These are phyloP conservation scores for Pterocles burchelli DNA, from an alignment of 2,113 vertebrate genomes.

Conservation along the genomic window DNA sequence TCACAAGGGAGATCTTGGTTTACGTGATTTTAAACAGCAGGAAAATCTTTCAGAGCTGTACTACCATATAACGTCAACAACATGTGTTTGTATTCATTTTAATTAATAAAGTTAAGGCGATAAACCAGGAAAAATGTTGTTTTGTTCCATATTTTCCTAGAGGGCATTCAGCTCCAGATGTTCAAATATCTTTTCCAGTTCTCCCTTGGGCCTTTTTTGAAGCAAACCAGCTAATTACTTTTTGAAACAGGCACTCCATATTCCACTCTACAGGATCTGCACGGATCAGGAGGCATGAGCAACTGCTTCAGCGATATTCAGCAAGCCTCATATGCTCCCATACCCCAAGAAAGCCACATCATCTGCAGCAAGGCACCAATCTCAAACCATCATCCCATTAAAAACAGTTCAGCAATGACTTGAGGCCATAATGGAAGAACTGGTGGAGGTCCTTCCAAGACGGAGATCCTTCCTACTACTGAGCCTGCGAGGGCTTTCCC, in stretches of 20 bases:
- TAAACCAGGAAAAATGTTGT: background rate
- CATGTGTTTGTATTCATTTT: background rate
- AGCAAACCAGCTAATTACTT: background rate
- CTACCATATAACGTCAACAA: background rate
- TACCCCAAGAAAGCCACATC: background rate
- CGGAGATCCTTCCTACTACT: background rate
- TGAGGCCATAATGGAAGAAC: background rate
- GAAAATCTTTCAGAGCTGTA: background rate
- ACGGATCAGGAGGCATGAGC: background rate
- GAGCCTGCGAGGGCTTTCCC: background rate
- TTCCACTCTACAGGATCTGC: background rate
- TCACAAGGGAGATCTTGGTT: background rate
- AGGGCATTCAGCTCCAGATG: background rate
- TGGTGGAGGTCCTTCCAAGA: background rate
- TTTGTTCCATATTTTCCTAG: background rate
- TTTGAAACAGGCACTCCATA: background rate
- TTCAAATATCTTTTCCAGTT: background rate
- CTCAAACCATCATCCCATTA: background rate
- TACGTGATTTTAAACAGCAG: background rate
- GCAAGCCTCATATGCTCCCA: background rate
- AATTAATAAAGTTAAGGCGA: background rate
- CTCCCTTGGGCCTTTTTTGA: background rate
- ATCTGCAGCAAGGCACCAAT: background rate
- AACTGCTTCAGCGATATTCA: background rate
- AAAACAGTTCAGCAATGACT: background rate